Evolutionary conservation across 2,797 vertebrate genomes (phyloP).

Genomic region (Argyrosomus regius): DNA sequence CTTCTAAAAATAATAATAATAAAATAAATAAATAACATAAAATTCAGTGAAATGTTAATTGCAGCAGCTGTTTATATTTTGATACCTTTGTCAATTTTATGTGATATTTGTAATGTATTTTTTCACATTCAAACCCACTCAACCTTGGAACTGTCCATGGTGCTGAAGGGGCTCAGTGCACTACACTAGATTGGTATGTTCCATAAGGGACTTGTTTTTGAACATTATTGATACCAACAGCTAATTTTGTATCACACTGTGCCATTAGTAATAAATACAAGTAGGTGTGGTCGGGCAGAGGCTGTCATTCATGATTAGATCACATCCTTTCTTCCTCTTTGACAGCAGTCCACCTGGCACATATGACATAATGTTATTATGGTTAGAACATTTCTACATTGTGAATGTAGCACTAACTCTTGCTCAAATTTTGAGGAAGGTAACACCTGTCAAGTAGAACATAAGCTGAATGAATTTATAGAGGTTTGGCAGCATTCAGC

Average conservation of each 20-base stretch:
- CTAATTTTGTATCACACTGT: not conserved
- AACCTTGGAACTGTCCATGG: not conserved
- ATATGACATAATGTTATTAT: not conserved
- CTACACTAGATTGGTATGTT: not conserved
- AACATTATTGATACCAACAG: not conserved
- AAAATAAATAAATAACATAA: not conserved
- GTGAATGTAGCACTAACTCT: not conserved
- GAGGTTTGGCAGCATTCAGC: not conserved
- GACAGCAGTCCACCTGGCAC: not conserved
- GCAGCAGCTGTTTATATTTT: not conserved
- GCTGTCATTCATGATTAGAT: conserved; percentile 24
- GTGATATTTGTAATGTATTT: too few relatives aligned
- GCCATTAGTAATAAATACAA: not conserved
- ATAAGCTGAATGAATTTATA: not conserved
- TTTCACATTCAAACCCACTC: not conserved
- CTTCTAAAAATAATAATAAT: not conserved
- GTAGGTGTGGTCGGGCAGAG: not conserved
- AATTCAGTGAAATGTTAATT: conserved; percentile 15
- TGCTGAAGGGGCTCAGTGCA: not conserved
- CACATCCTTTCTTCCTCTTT: not conserved
- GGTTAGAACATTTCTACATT: not conserved
- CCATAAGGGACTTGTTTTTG: not conserved
- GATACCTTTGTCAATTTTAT: not conserved
- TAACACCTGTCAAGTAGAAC: not conserved
- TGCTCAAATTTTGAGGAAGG: not conserved